Evolutionary conservation across 2,797 vertebrate genomes (phyloP).

Genomic region (Phaenicophaeus curvirostris): DNA sequence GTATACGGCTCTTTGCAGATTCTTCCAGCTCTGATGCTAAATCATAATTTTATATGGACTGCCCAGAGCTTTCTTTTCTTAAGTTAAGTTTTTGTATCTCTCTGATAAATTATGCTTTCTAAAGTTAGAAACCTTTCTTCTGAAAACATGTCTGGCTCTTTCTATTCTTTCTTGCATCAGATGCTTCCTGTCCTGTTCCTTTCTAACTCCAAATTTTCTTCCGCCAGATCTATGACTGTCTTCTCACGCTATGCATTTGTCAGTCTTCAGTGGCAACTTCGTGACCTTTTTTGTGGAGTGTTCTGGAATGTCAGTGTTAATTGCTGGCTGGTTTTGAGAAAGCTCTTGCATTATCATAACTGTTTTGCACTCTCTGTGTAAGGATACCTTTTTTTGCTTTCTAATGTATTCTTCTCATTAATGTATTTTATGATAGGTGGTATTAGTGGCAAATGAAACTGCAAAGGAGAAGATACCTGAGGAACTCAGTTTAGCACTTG

Average conservation of each 20-base stretch:
- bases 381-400: neutral
- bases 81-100: neutral
- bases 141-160: neutral
- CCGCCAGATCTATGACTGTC: neutral
- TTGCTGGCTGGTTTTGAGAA: neutral
- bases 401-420: neutral
- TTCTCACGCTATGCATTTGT: neutral
- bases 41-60: neutral
- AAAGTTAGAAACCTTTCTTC: neutral
- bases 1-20: neutral
- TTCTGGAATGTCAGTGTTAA: neutral
- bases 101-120: neutral
- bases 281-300: neutral
- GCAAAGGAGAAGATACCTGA: constrained; percentile 83
- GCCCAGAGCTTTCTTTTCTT: neutral
- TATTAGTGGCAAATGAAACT: constrained; percentile 81
- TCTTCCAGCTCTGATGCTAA: neutral
- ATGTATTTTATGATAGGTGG: constrained; percentile 68
- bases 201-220: neutral
- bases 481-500: constrained; percentile 82
- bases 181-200: neutral
- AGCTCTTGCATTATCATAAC: neutral
- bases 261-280: neutral
- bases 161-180: neutral
- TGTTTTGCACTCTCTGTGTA: neutral